phyloP scores from a whole-genome alignment of 1,140 invertebrate genomes.

The Uloborus diversus region DNA sequence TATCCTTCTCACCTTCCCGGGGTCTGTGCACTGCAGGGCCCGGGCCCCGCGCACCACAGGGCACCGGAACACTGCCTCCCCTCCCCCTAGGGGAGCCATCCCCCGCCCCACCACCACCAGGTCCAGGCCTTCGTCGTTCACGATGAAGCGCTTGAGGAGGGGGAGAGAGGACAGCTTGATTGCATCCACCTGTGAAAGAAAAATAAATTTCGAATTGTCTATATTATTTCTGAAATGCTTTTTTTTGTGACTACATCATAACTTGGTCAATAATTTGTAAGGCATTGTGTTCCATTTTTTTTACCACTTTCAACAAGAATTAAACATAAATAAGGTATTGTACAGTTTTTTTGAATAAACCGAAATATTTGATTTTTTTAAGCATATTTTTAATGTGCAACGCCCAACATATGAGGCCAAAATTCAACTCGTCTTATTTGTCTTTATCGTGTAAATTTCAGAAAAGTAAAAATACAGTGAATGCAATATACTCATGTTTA shows the following conservation, averaged over 20 bases:
- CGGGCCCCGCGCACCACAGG: conserved; percentile 77
- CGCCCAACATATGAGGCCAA: too few species aligned
- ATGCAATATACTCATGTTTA: too few species aligned
- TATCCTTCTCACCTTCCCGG: conserved; percentile 93
- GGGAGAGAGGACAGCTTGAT: conserved; percentile 82
- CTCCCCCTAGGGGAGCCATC: conserved; percentile 85
- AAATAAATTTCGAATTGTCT: background rate
- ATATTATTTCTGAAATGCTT: background rate
- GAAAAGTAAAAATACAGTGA: too few species aligned
- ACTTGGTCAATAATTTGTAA: too few species aligned
- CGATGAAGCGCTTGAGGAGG: conserved; percentile 82
- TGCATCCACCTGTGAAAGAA: conserved; percentile 75
- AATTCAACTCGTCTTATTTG: too few species aligned
- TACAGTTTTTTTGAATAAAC: background rate
- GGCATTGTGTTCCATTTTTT: too few species aligned
- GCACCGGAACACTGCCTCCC: conserved; percentile 88
- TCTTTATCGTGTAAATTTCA: too few species aligned
- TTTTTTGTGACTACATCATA: too few species aligned
- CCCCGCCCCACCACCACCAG: conserved; percentile 88
- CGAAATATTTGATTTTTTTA: too few species aligned
- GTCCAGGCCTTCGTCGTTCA: conserved; percentile 87
- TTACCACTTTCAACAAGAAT: background rate
- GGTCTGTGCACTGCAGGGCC: conserved; percentile 73
- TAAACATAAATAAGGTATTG: background rate
- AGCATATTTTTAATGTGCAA: too few species aligned